Conservation (phyloP, 2,888 invertebrate species). For the Abrostola tripartita region DNA sequence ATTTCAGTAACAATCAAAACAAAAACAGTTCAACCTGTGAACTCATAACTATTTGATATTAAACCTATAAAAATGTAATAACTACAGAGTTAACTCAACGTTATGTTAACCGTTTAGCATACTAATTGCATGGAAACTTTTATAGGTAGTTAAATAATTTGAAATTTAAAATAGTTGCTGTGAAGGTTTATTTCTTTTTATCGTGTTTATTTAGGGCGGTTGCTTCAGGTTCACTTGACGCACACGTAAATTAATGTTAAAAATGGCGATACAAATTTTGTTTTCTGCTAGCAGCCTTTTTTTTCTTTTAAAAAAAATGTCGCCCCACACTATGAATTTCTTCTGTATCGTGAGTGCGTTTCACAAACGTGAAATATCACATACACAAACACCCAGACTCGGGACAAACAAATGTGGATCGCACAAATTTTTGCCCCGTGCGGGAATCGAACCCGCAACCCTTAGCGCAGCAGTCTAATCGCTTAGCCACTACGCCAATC, state of each 20-base stretch:
- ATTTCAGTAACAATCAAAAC: background rate
- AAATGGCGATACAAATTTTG: background rate
- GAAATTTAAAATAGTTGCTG: conserved; percentile 36
- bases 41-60: conserved; percentile 36
- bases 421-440: too few relatives aligned
- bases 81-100: conserved; percentile 29
- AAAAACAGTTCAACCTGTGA: background rate
- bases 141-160: conserved; percentile 33
- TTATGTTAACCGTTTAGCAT: conserved; percentile 33
- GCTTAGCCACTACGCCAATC: too few relatives aligned
- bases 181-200: conserved; percentile 12
- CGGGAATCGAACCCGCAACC: too few relatives aligned
- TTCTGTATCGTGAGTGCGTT: too few relatives aligned
- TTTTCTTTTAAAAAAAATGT: too few relatives aligned
- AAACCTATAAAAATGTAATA: conserved; percentile 34
- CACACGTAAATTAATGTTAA: background rate
- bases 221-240: too few relatives aligned
- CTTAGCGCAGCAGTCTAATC: too few relatives aligned
- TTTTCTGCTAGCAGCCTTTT: too few relatives aligned
- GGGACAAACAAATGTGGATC: too few relatives aligned
- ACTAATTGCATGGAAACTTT: conserved; percentile 30
- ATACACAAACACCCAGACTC: too few relatives aligned
- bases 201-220: background rate
- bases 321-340: too few relatives aligned
- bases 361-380: too few relatives aligned